Percentiles rank a stretch among this genome's conserved stretches.
These are phyloP conservation scores for Dasyurus viverrinus DNA, from an alignment of 2,113 vertebrate genomes.

Conservation along the genomic window DNA sequence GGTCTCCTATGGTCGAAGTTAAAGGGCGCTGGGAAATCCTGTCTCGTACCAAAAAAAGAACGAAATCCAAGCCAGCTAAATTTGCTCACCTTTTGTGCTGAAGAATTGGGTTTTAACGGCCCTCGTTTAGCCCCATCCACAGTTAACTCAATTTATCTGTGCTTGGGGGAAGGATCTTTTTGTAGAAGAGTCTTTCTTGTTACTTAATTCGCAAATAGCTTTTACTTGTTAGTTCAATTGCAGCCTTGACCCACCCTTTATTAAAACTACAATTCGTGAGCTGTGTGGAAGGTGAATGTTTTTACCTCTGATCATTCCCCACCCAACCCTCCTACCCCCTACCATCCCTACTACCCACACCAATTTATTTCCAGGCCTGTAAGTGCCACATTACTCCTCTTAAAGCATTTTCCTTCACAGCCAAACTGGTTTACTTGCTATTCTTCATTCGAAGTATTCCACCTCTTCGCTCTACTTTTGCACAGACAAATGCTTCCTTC, in stretches of 20 bases:
- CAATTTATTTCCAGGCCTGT: neutral
- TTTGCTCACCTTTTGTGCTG: neutral
- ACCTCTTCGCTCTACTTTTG: neutral
- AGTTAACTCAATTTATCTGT: neutral
- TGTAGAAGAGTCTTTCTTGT: too few species aligned
- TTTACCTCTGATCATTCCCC: neutral
- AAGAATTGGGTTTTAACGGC: neutral
- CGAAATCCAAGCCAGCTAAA: too few species aligned
- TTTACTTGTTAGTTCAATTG: neutral
- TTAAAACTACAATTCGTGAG: neutral
- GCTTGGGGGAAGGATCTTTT: too few species aligned
- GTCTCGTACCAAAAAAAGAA: too few species aligned
- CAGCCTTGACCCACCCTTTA: neutral
- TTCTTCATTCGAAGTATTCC: neutral
- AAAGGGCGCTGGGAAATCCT: neutral
- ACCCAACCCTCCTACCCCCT: too few species aligned
- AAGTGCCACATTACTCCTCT: neutral
- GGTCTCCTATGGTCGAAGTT: neutral
- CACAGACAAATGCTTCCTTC: neutral
- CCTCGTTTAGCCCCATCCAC: neutral
- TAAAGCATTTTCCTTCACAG: neutral
- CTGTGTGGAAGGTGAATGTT: neutral
- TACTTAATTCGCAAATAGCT: neutral
- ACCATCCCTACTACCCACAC: neutral
- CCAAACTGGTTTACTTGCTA: neutral